phyloP scores from a whole-genome alignment of 2,113 vertebrate species.

The Opisthocomus hoazin region DNA sequence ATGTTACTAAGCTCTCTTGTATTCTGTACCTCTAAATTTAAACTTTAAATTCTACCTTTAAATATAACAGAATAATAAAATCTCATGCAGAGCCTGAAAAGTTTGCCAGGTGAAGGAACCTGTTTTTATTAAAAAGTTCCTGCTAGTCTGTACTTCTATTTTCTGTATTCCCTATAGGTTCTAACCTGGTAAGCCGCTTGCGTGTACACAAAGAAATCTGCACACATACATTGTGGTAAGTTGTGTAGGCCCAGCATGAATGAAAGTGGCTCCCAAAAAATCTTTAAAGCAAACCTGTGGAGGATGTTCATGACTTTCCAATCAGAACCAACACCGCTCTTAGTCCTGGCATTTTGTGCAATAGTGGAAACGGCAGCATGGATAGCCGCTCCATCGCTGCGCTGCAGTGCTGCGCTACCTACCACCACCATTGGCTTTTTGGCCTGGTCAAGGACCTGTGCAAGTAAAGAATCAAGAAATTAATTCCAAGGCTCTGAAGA shows the following conservation, averaged over 20 bases:
- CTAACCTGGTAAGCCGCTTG: background rate
- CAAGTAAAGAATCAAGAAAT: background rate
- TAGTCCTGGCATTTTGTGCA: slow-evolving; percentile 82
- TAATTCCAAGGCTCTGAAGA: background rate
- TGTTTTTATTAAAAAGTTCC: background rate
- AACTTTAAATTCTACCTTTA: background rate
- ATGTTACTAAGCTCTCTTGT: background rate
- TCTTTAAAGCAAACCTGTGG: slow-evolving; percentile 82
- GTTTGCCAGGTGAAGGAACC: background rate
- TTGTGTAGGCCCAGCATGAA: background rate
- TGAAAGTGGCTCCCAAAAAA: background rate
- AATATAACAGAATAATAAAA: background rate
- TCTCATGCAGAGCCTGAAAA: background rate
- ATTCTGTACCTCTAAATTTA: background rate
- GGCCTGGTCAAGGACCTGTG: slow-evolving; percentile 80
- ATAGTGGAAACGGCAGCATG: slow-evolving; percentile 83
- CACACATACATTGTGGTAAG: background rate
- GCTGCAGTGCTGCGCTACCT: slow-evolving; percentile 89
- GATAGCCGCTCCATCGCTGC: slow-evolving; percentile 87
- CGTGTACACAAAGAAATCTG: background rate
- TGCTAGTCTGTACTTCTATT: background rate
- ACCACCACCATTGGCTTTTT: slow-evolving; percentile 90
- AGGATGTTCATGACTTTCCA: slow-evolving; percentile 98
- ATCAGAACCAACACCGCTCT: slow-evolving; percentile 77
- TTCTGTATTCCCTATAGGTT: background rate